These are phyloP conservation scores for Pelodiscus sinensis DNA, from an alignment of 2,113 vertebrate genomes.

Conservation along the genomic window DNA sequence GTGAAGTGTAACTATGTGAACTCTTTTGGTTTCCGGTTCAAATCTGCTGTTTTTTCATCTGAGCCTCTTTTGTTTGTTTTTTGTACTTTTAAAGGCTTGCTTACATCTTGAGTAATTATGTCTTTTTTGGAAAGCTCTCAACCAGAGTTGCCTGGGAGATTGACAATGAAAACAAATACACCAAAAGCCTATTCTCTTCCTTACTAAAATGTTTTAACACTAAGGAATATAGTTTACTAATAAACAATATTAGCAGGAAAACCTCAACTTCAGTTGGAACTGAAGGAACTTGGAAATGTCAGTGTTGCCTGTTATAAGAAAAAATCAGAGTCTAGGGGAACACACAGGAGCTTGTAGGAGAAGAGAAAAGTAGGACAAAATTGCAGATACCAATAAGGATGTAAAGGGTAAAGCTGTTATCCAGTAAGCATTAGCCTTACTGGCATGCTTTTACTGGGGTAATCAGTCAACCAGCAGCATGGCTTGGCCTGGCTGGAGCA, in stretches of 20 bases:
- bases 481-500: too few relatives aligned
- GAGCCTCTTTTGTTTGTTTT: neutral
- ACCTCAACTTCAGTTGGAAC: neutral
- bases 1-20: neutral
- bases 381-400: too few relatives aligned
- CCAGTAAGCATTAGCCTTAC: too few relatives aligned
- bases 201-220: neutral
- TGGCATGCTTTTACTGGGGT: too few relatives aligned
- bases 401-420: too few relatives aligned
- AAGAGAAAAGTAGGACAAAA: neutral
- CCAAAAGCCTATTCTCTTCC: accelerated
- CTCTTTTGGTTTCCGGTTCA: neutral
- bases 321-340: neutral
- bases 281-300: neutral
- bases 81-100: neutral
- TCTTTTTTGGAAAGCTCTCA: neutral
- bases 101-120: neutral
- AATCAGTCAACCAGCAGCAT: too few relatives aligned
- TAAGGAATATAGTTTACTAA: neutral
- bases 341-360: neutral
- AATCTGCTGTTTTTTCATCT: neutral
- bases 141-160: neutral
- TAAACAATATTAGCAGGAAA: neutral
- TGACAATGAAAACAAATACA: neutral
- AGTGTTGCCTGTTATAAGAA: neutral